phyloP scores from a whole-genome alignment of 2,113 vertebrate genomes.

The Muntiacus reevesi region DNA sequence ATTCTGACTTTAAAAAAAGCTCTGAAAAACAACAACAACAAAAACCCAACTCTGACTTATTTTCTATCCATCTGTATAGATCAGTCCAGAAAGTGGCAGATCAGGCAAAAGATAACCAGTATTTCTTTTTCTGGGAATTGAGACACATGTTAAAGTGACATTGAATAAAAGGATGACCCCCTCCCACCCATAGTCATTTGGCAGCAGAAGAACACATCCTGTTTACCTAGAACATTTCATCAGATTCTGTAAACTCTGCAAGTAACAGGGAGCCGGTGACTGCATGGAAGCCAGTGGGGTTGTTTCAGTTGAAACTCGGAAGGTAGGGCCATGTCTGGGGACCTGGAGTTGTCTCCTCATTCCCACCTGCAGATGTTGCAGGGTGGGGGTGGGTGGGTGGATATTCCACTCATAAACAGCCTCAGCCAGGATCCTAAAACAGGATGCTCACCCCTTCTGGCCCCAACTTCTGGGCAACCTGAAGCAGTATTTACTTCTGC shows the following conservation, averaged over 20 bases:
- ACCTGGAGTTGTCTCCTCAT: background rate
- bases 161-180: background rate
- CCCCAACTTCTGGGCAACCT: background rate
- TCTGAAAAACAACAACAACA: background rate
- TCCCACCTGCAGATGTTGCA: background rate
- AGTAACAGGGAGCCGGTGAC: background rate
- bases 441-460: background rate
- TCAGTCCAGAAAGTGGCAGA: background rate
- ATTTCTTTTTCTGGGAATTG: background rate
- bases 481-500: background rate
- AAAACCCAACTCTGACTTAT: background rate
- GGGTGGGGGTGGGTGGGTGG: rapidly evolving
- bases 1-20: background rate
- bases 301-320: background rate
- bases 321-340: background rate
- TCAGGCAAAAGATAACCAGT: background rate
- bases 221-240: slow-evolving; percentile 51
- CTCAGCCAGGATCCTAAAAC: background rate
- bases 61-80: background rate
- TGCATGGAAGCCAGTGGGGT: background rate
- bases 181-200: background rate
- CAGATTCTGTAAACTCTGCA: background rate
- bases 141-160: background rate
- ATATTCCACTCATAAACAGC: background rate
- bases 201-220: slow-evolving; percentile 38